phyloP scores from a whole-genome alignment of 2,113 vertebrate genomes.

The Neolamprologus cancellatus region DNA sequence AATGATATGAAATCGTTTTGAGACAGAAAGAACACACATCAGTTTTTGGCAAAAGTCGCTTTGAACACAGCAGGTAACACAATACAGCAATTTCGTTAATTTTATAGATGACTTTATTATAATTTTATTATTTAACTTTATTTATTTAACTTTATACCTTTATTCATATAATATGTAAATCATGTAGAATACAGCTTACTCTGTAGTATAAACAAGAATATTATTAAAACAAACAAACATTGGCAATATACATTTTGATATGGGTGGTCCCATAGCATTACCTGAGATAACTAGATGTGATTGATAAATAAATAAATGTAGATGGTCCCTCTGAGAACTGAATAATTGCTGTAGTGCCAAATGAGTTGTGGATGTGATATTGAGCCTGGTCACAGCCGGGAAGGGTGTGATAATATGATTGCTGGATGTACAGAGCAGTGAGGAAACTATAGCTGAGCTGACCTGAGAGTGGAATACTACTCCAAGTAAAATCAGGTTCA shows the following conservation, averaged over 20 bases:
- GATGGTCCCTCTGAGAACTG: background rate
- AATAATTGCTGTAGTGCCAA: background rate
- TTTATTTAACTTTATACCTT: background rate
- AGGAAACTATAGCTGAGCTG: background rate
- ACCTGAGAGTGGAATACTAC: background rate
- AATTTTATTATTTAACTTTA: background rate
- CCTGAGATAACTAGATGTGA: background rate
- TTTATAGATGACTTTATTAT: background rate
- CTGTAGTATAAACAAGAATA: background rate
- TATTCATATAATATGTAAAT: background rate
- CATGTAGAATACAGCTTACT: background rate
- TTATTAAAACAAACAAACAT: background rate
- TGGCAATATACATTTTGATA: background rate
- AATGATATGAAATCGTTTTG: background rate
- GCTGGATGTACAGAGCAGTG: background rate
- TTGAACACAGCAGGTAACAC: background rate
- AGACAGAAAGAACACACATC: background rate
- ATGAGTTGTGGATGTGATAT: background rate
- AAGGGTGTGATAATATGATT: background rate
- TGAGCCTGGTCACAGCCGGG: background rate
- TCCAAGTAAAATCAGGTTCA: background rate
- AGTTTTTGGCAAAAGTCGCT: background rate
- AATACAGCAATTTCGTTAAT: background rate
- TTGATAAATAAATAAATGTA: background rate
- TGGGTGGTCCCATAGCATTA: background rate